Evolutionary conservation across 2,797 vertebrate species (phyloP), one percentile per base, ranked within the genome.

Genomic region (Falco berigora): DNA sequence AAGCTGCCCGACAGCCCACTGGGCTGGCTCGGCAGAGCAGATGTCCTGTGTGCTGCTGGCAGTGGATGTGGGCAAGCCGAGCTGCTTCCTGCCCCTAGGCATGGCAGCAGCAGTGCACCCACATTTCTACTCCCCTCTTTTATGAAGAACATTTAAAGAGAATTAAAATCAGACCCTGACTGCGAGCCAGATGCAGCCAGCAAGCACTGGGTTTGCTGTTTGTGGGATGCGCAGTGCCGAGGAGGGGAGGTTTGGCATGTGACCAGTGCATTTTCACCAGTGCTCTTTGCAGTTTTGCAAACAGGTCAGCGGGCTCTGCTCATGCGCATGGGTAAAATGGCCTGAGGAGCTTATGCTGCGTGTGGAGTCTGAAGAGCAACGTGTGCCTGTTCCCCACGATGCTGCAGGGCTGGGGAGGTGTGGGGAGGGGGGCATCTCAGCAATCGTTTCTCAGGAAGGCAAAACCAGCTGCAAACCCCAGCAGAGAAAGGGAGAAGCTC

Each of bases 301-400:
- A 32, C 21, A 14, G 27, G 34, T 50, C 38, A 10, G 36, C 0
- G 1, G 64, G 47, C 56, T 84, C 20, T 87, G 42, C 42, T 58
- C 23, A 2, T 8, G 9, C 1, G 8, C 40, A 2, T 1, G 1
- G 50, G 30, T 32, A 21, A 36, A 72, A 56, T 6, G 24, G n/a
- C 36, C 42, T 8, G 3, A 63, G 47, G 40, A 84, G 42, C 32
- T 71, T 34, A 15, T 8, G 36, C 32, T 76, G 34, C 1, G 0
- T 12, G 47, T 34, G 32, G 50, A 12, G 18, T 46, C 59, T 49
- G 78, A 56, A 53, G 47, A 55, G 52, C 58, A 82, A 10, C 0
- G 2, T 21, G 20, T 16, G 16, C 32, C 59, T 72, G 20, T 53
- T 76, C 36, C 32, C 36, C 22, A 5, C 18, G 38, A 47, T 88